Base-by-base conservation (phyloP, 2,888 invertebrate species). In the Drosophila paranaensis region DNA sequence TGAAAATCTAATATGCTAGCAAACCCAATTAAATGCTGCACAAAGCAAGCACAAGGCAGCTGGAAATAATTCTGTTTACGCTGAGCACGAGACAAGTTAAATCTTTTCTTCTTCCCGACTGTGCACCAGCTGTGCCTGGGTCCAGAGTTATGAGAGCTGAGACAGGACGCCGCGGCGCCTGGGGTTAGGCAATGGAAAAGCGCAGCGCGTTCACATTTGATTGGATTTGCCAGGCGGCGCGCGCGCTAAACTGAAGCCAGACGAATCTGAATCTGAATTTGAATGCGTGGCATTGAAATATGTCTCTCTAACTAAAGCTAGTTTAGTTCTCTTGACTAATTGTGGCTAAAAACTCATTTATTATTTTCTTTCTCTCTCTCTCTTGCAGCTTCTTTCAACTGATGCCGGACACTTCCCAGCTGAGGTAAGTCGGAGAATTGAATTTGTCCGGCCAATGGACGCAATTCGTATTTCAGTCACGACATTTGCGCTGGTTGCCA, bases 1-100 rank as follows among this genome's bases (percentile, higher is more conserved):
- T 60, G 76, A 66, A 89, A 84, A 89, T 84, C 89, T 87, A 89
- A 84, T 84, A 89, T 84, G 77, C 77, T 87, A 77, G 89, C 78
- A 89, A 84, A 84, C 88, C 89, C 84, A 84, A 84, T 84, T 89
- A 84, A 89, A 81, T 81, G 54, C 74, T 55, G 77, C 84, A 87
- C 81, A 88, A 81, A 65, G 83, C 71, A 75, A 62, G 60, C 70
- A 48, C 67, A 76, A 68, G 71, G 78, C 68, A 83, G 50, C 84
- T 72, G 82, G 82, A 77, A 81, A 87, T 84, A 87, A 84, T 84
- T 84, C 82, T 77, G 72, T 84, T 77, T 81, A 77, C 77, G 72
- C 71, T 48, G 62, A 78, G 69, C 73, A 56, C 79, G 70, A 88
- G 84, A 84, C 84, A 84, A 84, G 85, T 71, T 87, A 79, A 84